Evolutionary conservation across 1,140 invertebrate species (phyloP), one percentile per base, ranked within the genome.

Genomic region (Sarcophaga peregrina): DNA sequence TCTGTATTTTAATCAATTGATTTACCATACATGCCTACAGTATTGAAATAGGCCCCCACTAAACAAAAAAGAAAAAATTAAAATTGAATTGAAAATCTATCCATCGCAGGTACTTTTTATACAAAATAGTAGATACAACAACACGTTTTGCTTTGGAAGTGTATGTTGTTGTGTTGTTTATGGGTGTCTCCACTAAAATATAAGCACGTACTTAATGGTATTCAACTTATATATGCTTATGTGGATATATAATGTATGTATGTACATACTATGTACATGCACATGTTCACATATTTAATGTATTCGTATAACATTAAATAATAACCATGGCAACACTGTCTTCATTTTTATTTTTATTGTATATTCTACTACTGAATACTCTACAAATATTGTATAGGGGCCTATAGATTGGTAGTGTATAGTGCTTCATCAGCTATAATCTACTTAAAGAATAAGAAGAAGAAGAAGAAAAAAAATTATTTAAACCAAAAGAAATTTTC

Each of bases 351-450:
- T 37, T 37, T 37, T 37, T 37, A 37, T 37, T 37, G 1, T 37
- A 37, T 37, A 37, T 37, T 37, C 25, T 37, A 37, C 25, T 37
- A 37, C 25, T 37, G 25, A 37, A 37, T 37, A 37, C 25, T 37
- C 1, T 2, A 37, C 4, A 37, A 37, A 37, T 37, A 37, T 37
- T 37, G 4, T 37, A 37, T 37, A 37, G 25, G 25, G 4, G 25
- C 25, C 25, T 37, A 37, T 37, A 37, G 25, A 58, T 20, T 68
- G 20, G 17, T 68, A 20, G n/a, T 68, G n/a, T n/a, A 68, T 68
- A 68, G 62, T 68, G 62, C 62, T 68, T 68, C n/a, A 68, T 68
- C n/a, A 68, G 62, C 62, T 20, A 20, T 68, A 68, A 68, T 68
- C 62, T n/a, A 68, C 62, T 68, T 68, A 68, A 68, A 68, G 17